These are phyloP conservation scores for Colaptes auratus DNA, from an alignment of 2,113 vertebrate species.

Conservation along the genomic window DNA sequence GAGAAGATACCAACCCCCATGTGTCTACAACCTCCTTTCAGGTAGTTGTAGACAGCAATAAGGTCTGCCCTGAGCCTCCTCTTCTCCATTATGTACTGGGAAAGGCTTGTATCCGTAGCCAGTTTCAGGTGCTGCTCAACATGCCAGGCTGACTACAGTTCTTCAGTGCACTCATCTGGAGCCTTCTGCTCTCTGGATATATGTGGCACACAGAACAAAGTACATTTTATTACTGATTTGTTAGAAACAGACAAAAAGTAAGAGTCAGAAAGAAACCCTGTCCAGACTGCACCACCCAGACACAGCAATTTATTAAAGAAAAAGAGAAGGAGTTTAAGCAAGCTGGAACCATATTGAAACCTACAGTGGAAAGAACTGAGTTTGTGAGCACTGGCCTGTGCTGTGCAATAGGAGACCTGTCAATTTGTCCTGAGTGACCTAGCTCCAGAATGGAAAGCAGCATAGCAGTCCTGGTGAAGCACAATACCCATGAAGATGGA, in stretches of 20 bases:
- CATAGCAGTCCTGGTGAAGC: accelerated
- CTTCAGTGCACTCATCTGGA: background rate
- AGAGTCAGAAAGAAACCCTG: background rate
- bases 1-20: too few relatives aligned
- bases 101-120: background rate
- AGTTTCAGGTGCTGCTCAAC: background rate
- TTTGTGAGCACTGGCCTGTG: background rate
- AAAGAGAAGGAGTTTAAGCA: background rate
- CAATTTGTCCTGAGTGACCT: background rate
- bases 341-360: background rate
- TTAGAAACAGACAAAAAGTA: background rate
- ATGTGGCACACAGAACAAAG: background rate
- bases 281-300: background rate
- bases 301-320: background rate
- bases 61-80: too few relatives aligned
- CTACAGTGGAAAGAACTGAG: background rate
- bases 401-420: background rate
- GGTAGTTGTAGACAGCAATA: too few relatives aligned
- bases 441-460: background rate
- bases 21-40: too few relatives aligned
- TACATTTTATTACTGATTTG: background rate
- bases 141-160: background rate
- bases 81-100: too few relatives aligned
- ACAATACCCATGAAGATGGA: background rate
- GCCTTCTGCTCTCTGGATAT: background rate